These are phyloP conservation scores for Drosophila demipolita DNA, from an alignment of 2,888 invertebrate species.

Conservation along the genomic window DNA sequence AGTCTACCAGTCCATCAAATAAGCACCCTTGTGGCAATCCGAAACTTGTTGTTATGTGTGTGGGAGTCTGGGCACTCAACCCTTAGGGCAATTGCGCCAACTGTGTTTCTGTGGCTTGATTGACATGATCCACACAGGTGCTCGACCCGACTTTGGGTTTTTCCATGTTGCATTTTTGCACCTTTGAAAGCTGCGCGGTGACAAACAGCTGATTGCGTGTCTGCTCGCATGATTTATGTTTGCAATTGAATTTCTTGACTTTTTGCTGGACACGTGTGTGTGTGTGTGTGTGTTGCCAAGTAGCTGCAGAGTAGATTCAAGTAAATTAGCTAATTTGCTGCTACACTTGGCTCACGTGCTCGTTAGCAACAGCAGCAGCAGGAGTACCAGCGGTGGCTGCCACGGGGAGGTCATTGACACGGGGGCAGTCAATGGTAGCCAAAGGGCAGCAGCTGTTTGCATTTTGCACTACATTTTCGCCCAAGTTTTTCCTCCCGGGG, in stretches of 20 bases:
- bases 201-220: slow-evolving; percentile 78
- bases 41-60: slow-evolving; percentile 23
- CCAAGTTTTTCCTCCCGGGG: slow-evolving; percentile 18
- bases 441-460: slow-evolving; percentile 70
- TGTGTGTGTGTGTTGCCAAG: slow-evolving; percentile 17
- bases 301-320: slow-evolving; percentile 44
- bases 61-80: slow-evolving; percentile 18
- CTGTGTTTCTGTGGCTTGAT: slow-evolving; percentile 64
- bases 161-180: background rate
- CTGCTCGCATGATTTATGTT: slow-evolving; percentile 70
- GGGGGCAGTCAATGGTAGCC: slow-evolving; percentile 22
- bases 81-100: slow-evolving; percentile 27
- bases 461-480: slow-evolving; percentile 56
- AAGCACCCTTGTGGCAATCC: slow-evolving; percentile 2
- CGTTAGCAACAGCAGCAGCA: slow-evolving; percentile 54
- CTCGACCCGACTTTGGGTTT: background rate
- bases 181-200: slow-evolving; percentile 38
- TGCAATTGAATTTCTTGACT: slow-evolving; percentile 78
- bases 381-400: slow-evolving; percentile 32
- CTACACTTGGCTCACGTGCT: slow-evolving; percentile 80
- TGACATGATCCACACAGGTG: slow-evolving; percentile 62
- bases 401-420: slow-evolving; percentile 65
- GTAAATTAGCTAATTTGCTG: slow-evolving; percentile 82
- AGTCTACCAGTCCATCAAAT: background rate
- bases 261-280: slow-evolving; percentile 60